Base-by-base conservation (phyloP, 2,888 invertebrate species). In the Eristalis pertinax region DNA sequence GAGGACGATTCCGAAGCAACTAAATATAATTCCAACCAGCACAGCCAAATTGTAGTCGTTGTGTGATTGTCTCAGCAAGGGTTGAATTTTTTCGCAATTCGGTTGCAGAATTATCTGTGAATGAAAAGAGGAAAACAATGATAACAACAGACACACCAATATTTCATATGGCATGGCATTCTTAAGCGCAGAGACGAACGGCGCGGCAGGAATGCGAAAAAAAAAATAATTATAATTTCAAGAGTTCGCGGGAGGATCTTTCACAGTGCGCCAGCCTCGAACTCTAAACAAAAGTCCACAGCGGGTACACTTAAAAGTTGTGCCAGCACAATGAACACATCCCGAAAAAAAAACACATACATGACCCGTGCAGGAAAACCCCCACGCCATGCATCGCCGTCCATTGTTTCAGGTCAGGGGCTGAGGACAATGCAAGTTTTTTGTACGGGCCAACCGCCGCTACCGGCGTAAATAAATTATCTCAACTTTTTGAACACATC, bases 21-120 rank as follows among this genome's bases (percentile, higher is more conserved):
- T 96, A 92, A 96, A 96, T 86, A 96, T 94, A 90, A 96, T 94
- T 80, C 96, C 96, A 87, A 96, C 96, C 89, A 96, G 94, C 91
- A 96, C 95, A 76, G 96, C 96, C 89, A 95, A 94, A 92, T 95
- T 96, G 90, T 96, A 94, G 90, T 96, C 95, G 90, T 94, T 94
- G 89, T 94, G 94, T 84, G 94, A 94, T 89, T 94, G 94, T 81
- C 94, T 94, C 91, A 94, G 93, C 89, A 94, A 93, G 73, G 94
- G 94, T 90, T 94, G 94, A 89, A 94, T 93, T 92, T 95, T 95
- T 91, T 96, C 95, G 92, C 96, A 96, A 90, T 96, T 95, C 56
- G 94, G 94, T 85, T 95, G 95, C 89, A 97, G 94, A 88, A 94
- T 93, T 88, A 97, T 95, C 93, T 93, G 89, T 63, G 90, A 90